Base-by-base conservation (phyloP, 2,888 invertebrate species). In the Noctua fimbriata region DNA sequence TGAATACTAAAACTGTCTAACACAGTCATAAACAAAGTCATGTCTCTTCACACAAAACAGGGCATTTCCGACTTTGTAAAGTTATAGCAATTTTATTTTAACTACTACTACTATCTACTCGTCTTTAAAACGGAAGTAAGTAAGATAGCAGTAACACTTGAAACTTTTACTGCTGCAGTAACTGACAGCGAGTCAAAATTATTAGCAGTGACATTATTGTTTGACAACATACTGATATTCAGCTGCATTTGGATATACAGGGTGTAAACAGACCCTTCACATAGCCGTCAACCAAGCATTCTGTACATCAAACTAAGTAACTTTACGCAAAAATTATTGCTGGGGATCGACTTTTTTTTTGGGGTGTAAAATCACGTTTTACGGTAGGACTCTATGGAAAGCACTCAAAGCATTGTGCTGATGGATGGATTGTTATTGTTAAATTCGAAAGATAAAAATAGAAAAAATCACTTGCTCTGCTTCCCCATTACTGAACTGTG, bases 61-160 rank as follows among this genome's bases (percentile, higher is more conserved):
- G 82, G n/a, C 67, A 78, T 70, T 74, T 69, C 76, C 70, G 66
- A 89, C 88, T 74, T 81, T 88, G 88, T 88, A 89, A 81, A 47
- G 63, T 55, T 79, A 83, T 73, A 12, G 76, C 77, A 69, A 70
- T 83, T 88, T 88, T 85, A 88, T 82, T 83, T 87, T 84, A 88
- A 44, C 44, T 47, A 28, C 41, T 66, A 66, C 67, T 67, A 67
- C 44, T 28, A 67, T 73, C 82, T 73, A 83, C 78, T 76, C 63
- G 16, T 69, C 87, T 85, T 80, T 74, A 81, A 78, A 79, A 74
- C 74, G 14, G 44, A 47, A 32, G 69, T 76, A 66, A 63, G 79
- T 78, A 24, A 66, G 78, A 55, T 28, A 63, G 52, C 28, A 28
- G 41, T 67, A 76, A 65, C 67, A 85, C 85, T 87, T 77, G 72